phyloP scores from a whole-genome alignment of 2,797 vertebrate genomes.

The Philypnodon macrostomus region DNA sequence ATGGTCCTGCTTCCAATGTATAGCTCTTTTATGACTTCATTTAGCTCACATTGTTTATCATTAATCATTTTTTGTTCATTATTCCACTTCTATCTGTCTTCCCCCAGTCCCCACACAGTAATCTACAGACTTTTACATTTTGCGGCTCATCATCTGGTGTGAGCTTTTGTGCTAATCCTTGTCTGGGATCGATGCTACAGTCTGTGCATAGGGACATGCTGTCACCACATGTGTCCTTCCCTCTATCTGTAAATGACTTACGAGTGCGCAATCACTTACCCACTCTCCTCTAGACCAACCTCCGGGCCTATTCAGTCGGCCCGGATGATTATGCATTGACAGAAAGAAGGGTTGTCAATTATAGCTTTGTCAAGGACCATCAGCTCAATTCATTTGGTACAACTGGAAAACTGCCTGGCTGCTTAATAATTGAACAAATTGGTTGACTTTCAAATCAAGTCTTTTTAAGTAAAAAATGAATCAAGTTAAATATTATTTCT shows the following conservation, averaged over 20 bases:
- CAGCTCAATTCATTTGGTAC: too few species aligned
- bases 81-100: constrained; percentile 32
- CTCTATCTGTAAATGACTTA: constrained; percentile 42
- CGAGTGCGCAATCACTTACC: constrained; percentile 45
- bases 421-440: too few species aligned
- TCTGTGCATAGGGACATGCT: constrained; percentile 49
- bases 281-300: constrained; percentile 49
- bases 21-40: constrained; percentile 29
- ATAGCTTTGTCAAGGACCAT: constrained; percentile 54
- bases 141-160: constrained; percentile 56
- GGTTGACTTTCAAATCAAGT: too few species aligned
- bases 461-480: too few species aligned
- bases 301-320: constrained; percentile 38
- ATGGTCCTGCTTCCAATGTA: too few species aligned
- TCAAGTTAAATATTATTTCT: too few species aligned
- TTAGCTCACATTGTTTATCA: constrained; percentile 4
- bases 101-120: constrained; percentile 20
- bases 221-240: constrained; percentile 64
- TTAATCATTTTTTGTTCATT: constrained; percentile 19
- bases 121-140: constrained; percentile 21
- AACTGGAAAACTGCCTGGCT: too few species aligned
- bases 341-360: constrained; percentile 54
- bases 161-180: constrained; percentile 62
- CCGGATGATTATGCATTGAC: constrained; percentile 57
- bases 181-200: constrained; percentile 57